Evolutionary conservation across 2,888 invertebrate genomes (phyloP).

Genomic region (Eilema sororculum): DNA sequence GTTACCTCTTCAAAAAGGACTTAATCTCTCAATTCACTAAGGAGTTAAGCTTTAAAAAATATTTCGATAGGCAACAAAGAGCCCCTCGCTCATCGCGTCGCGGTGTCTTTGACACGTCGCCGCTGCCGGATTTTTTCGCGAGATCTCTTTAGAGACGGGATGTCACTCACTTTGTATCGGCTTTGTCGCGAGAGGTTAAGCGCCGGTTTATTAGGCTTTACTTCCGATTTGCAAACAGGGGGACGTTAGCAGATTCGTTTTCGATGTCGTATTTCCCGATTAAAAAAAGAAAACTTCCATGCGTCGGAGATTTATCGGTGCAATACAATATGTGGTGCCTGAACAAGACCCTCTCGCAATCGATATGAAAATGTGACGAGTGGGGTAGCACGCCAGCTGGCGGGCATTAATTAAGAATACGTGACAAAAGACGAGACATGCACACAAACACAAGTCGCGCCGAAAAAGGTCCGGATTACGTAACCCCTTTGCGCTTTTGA

Average conservation of each 20-base stretch:
- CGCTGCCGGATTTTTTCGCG: slow-evolving; percentile 83
- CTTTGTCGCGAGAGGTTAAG: slow-evolving; percentile 86
- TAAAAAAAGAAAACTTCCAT: slow-evolving; percentile 61
- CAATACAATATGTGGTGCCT: slow-evolving; percentile 57
- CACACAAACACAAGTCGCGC: slow-evolving; percentile 81
- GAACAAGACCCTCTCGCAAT: slow-evolving; percentile 73
- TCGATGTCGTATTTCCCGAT: slow-evolving; percentile 64
- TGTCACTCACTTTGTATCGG: slow-evolving; percentile 86
- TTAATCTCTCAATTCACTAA: slow-evolving; percentile 88
- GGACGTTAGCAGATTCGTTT: slow-evolving; percentile 71
- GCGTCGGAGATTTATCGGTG: slow-evolving; percentile 67
- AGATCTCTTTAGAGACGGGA: slow-evolving; percentile 82
- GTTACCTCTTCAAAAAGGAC: slow-evolving; percentile 88
- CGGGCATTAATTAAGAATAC: slow-evolving; percentile 87
- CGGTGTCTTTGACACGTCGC: slow-evolving; percentile 87
- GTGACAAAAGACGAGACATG: slow-evolving; percentile 87
- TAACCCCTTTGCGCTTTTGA: slow-evolving; percentile 87
- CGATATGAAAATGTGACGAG: slow-evolving; percentile 83
- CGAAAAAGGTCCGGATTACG: slow-evolving; percentile 86
- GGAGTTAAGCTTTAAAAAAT: slow-evolving; percentile 88
- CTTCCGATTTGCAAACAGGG: slow-evolving; percentile 84
- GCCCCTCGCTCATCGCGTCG: slow-evolving; percentile 74
- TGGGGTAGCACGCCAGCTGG: slow-evolving; percentile 78
- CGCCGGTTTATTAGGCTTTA: slow-evolving; percentile 85
- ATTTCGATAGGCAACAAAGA: slow-evolving; percentile 85